phyloP scores from a whole-genome alignment of 2,113 vertebrate species.

The Pelmatolapia mariae region DNA sequence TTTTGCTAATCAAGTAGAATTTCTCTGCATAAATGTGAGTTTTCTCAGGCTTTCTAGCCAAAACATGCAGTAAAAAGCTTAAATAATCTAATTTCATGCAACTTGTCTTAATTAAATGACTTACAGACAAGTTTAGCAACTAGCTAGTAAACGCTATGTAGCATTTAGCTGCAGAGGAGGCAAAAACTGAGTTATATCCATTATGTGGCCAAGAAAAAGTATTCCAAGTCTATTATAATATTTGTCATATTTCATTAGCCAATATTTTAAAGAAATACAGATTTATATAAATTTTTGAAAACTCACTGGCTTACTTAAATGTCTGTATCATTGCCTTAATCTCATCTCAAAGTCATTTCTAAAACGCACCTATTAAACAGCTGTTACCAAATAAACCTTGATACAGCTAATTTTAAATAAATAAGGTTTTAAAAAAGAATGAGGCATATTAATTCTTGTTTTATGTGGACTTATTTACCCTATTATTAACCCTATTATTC shows the following conservation, averaged over 20 bases:
- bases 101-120: background rate
- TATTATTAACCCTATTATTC: background rate
- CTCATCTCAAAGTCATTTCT: background rate
- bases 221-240: background rate
- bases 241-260: background rate
- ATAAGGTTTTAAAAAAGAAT: background rate
- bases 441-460: background rate
- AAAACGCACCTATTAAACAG: background rate
- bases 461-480: background rate
- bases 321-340: background rate
- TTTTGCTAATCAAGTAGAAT: background rate
- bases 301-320: background rate
- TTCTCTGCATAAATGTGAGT: background rate
- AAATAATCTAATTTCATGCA: background rate
- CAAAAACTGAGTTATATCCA: background rate
- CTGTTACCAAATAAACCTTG: background rate
- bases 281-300: background rate
- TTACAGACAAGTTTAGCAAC: background rate
- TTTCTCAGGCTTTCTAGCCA: background rate
- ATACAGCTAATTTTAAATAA: background rate
- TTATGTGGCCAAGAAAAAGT: background rate
- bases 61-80: background rate
- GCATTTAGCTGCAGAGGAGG: background rate
- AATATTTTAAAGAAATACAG: background rate
- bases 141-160: rapidly evolving